Base-by-base conservation (phyloP, 1,140 invertebrate genomes). In the Drosophila ambigua region DNA sequence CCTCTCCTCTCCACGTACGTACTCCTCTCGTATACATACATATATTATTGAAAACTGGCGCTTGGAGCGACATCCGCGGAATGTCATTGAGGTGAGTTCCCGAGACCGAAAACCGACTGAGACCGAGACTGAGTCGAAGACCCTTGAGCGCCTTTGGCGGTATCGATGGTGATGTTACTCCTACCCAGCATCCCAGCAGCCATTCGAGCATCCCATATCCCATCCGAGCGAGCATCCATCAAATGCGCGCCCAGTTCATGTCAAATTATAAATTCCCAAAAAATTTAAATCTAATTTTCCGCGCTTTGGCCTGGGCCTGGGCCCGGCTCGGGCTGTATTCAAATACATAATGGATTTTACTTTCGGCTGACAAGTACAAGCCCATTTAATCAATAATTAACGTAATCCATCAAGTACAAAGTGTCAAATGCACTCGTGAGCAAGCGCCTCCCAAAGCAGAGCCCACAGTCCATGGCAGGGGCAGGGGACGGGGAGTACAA, bases 371-470 rank as follows among this genome's bases (percentile, higher is more conserved):
- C 84, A 88, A 88, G 83, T 83, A 88, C 83, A 88, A 89, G 84
- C 83, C 84, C 79, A 83, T 88, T 88, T 88, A 88, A 88, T 88
- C 83, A 88, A 88, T 88, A 89, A 88, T 88, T 88, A 88, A 89
- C 83, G 68, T 88, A 88, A 88, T 88, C 83, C 83, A 88, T 88
- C 83, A 88, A 83, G 64, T 77, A 89, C 84, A 88, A 84, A 85
- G 83, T 88, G 83, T 88, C 83, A 88, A 88, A 83, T 89, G 83
- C 83, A 88, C 84, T 88, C 79, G 83, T 84, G 75, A 77, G 52
- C 64, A 58, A 13, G 35, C 35, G 35, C 35, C 35, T 39, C 35
- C 11, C 35, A 28, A 11, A 13, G 11, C 35, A 28, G 35, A 13
- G 11, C 20, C 20, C 20, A 20, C 20, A 39, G 35, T 39, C 35